A percentile compares a stretch with the other conserved stretches of the same genome.
Evolutionary conservation across 2,113 vertebrate species (phyloP).

Genomic region (Chionodraco myersi): DNA sequence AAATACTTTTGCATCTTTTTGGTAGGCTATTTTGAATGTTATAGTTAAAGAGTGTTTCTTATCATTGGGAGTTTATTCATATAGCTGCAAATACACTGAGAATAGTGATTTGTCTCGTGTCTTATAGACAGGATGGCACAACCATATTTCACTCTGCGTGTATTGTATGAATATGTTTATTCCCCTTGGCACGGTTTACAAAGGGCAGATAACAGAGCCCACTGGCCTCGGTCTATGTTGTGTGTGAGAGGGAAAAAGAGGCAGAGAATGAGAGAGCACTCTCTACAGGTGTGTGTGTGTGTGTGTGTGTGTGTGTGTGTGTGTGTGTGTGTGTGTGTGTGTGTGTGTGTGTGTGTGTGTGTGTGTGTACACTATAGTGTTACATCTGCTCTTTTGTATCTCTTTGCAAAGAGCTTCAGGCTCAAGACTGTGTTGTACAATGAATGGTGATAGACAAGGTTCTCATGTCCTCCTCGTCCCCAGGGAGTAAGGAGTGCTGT

Average conservation of each 20-base stretch:
- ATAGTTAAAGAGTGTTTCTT: not conserved
- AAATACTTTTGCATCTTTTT: not conserved
- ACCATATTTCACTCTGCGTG: not conserved
- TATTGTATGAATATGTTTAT: not conserved
- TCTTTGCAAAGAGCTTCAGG: conserved; percentile 37
- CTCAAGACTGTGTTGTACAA: conserved; percentile 14
- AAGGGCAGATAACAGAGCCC: conserved; percentile 3
- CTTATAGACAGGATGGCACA: not conserved
- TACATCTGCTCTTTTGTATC: conserved; percentile 67
- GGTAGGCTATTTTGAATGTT: not conserved
- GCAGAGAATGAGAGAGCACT: conserved; percentile 51
- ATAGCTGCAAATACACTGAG: not conserved
- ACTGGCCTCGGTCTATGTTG: conserved; percentile 4
- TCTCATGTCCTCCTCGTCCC: conserved; percentile 39
- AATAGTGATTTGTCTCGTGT: not conserved
- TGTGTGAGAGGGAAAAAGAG: conserved; percentile 46
- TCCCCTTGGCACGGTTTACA: conserved; percentile 2
- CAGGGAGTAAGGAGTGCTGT: conserved; percentile 32
- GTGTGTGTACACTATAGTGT: conserved; percentile 58
- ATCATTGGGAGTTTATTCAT: not conserved
- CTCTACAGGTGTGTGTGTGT: conserved; percentile 68
- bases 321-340: too few species aligned
- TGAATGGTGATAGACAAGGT: conserved; percentile 51
- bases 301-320: conserved; percentile 19
- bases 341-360: not conserved